These are phyloP conservation scores for Brachypodius melanocephalos DNA, from an alignment of 2,113 vertebrate genomes.

Conservation along the genomic window DNA sequence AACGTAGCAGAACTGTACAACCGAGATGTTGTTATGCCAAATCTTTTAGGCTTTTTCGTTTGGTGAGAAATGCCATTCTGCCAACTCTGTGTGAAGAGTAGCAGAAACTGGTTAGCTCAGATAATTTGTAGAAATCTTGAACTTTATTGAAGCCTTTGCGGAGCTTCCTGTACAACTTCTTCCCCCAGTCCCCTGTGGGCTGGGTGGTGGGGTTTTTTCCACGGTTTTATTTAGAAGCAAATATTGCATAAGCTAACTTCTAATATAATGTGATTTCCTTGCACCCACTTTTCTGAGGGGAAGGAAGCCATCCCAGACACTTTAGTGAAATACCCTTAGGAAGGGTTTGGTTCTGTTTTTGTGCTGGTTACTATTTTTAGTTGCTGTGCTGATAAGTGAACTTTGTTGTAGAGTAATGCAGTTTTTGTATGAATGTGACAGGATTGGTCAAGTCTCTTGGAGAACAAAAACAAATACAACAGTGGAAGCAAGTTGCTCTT, in stretches of 20 bases:
- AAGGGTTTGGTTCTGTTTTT: neutral
- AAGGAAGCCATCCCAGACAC: neutral
- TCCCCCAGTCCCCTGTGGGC: neutral
- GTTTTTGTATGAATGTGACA: neutral
- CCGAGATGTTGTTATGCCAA: neutral
- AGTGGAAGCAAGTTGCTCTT: neutral
- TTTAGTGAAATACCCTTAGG: neutral
- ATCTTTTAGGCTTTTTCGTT: constrained; percentile 53
- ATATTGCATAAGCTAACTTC: neutral
- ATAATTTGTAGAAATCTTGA: neutral
- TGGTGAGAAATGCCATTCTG: constrained; percentile 57
- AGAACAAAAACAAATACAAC: neutral
- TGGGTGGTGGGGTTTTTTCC: neutral
- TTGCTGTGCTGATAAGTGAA: neutral
- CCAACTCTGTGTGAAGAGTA: neutral
- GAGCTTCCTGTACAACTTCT: neutral
- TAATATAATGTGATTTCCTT: neutral
- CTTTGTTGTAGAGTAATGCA: neutral
- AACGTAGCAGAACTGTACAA: constrained; percentile 55
- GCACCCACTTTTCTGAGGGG: neutral
- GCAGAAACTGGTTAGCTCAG: neutral
- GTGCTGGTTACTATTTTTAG: neutral
- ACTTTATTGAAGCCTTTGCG: neutral
- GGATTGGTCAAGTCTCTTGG: neutral
- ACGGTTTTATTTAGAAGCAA: neutral